Percentiles rank a stretch among this genome's conserved stretches.
Evolutionary conservation across 2,113 vertebrate genomes (phyloP).

Genomic region (Eurystomus gularis): DNA sequence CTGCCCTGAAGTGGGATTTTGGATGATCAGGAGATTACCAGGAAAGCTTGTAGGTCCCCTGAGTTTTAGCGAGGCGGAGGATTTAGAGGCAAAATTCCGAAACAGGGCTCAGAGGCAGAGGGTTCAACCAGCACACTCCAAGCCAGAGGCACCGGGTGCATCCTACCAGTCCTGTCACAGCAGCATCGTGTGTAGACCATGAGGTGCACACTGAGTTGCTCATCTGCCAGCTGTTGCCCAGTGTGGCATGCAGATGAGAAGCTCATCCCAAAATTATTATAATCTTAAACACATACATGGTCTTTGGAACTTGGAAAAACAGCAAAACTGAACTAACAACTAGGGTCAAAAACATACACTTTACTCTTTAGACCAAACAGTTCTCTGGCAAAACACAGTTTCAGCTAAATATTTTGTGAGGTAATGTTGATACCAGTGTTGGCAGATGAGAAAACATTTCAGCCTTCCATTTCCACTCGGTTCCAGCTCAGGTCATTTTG

Average conservation of each 20-base stretch:
- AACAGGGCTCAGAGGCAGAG: fast-evolving
- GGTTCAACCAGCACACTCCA: fast-evolving
- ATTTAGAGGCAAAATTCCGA: background rate
- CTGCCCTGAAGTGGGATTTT: fast-evolving
- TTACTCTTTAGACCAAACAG: background rate
- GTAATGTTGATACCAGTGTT: background rate
- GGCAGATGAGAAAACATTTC: background rate
- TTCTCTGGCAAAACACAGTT: background rate
- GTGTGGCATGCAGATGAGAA: background rate
- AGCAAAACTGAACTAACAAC: background rate
- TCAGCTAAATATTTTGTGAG: background rate
- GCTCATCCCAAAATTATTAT: background rate
- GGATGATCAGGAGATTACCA: background rate
- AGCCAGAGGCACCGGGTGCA: background rate
- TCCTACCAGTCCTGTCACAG: background rate
- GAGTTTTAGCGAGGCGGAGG: fast-evolving
- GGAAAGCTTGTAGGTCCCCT: background rate
- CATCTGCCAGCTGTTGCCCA: background rate
- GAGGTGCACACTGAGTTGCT: background rate
- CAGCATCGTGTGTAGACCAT: fast-evolving
- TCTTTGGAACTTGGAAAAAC: background rate
- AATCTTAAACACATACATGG: background rate
- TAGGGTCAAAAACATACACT: background rate
- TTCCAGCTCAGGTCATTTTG: background rate
- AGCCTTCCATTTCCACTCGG: background rate